Base-by-base conservation (phyloP, 2,797 vertebrate species). In the Mycteria americana region DNA sequence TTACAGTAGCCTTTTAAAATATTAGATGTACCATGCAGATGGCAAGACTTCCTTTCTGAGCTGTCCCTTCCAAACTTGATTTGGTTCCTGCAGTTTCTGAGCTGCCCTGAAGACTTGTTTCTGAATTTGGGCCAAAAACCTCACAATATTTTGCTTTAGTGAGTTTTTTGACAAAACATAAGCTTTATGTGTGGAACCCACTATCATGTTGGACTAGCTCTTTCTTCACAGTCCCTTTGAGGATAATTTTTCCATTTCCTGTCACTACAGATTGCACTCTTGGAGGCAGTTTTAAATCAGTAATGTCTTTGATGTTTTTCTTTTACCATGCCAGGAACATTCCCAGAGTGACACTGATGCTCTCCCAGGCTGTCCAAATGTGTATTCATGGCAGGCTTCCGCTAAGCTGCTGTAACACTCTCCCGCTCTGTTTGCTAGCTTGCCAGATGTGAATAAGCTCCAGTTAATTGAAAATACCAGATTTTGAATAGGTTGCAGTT, bases 221-320 rank as follows among this genome's bases (percentile, higher is more conserved):
- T 96, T 97, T 91, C 68, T 94, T 97, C 67, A 28, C 74, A 96
- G 91, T 96, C 87, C 95, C 91, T 95, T 97, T 95, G 95, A 98
- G 97, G 86, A 92, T 94, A 87, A 93, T 93, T 97, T 97, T 93
- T 76, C 97, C 88, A 91, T 97, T 98, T 98, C 97, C 97, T 98
- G 96, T 96, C 97, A 95, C 84, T 96, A 89, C 92, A 97, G 95
- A 96, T 90, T 70, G 53, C 91, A 87, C 92, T 93, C 96, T 97
- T 95, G 93, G 93, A 98, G 95, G 92, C 96, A 96, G 92, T 97
- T 97, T 98, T 95, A 97, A 97, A 95, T 96, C 92, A 96, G 93
- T 88, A 92, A 90, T 79, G 89, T 81, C 97, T 98, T 97, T 97
- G 97, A 98, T 97, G 95, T 96, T 97, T 98, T 91, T 84, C 93